A percentile compares a stretch with the other conserved stretches of the same genome.
Evolutionary conservation across 1,140 invertebrate species (phyloP).

Genomic region (Bombus pyrosoma): DNA sequence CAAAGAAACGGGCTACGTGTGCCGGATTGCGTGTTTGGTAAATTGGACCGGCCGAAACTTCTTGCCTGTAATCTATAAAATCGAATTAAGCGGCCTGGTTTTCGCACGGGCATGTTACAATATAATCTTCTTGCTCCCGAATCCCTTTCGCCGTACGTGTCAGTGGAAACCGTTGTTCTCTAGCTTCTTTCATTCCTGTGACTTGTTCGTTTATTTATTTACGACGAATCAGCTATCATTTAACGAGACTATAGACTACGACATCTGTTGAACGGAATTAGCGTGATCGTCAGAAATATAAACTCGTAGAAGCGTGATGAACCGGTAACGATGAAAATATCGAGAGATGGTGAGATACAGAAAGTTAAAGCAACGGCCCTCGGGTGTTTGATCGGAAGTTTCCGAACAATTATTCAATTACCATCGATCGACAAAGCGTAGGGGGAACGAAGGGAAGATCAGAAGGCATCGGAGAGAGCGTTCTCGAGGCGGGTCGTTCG

Average conservation of each 20-base stretch:
- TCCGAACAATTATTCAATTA: conserved; percentile 29
- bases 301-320: too few relatives aligned
- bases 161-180: neutral
- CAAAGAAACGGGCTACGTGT: neutral
- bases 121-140: neutral
- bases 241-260: too few relatives aligned
- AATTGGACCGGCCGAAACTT: neutral
- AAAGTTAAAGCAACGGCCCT: too few relatives aligned
- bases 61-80: neutral
- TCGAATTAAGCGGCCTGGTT: neutral
- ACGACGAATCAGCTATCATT: too few relatives aligned
- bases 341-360: too few relatives aligned
- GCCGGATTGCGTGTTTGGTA: neutral
- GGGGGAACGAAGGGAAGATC: neutral
- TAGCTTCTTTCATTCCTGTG: neutral
- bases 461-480: neutral
- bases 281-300: too few relatives aligned
- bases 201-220: too few relatives aligned
- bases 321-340: neutral
- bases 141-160: neutral
- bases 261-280: too few relatives aligned
- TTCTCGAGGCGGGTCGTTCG: conserved; percentile 19
- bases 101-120: neutral
- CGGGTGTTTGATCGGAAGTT: neutral
- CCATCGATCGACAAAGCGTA: neutral